Base-by-base conservation (phyloP, 1,140 invertebrate species). In the Tetramorium alpestre region DNA sequence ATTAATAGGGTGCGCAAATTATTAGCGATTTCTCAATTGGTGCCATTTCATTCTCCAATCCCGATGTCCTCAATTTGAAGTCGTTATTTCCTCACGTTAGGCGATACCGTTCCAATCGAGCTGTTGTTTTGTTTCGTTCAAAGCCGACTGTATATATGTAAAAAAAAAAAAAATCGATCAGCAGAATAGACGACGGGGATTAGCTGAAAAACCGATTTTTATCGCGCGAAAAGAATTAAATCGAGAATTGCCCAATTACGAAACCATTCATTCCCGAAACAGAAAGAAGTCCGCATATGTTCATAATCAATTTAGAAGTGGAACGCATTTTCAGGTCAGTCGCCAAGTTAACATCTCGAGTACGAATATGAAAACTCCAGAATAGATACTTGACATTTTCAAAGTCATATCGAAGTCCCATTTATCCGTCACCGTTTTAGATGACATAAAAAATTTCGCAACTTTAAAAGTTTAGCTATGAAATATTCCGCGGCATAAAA, bases 1-100 rank as follows among this genome's bases (percentile, higher is more conserved):
- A 80, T 80, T 69, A 69, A 38, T 51, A 67, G 16, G 6, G 13
- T 16, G 2, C n/a, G n/a, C n/a, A 38, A 80, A 49, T 78, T 51
- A 51, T 51, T 69, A 80, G 28, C 13, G 3, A 80, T 41, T 11
- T 80, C 18, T 38, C 41, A 44, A 70, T 70, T 33, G 41, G 25
- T 22, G 25, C 11, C 49, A 70, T 56, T 69, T 69, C 13, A n/a
- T 41, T 81, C 44, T 54, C 44, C 25, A 41, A 69, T 56, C 5
- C 10, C 58, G 10, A 25, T 3, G 4, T 70, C 51, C 22, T 49
- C 62, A 70, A 51, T n/a, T 38, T 18, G 11, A 38, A 41, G 10
- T 38, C 18, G 0, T 49, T 25, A 44, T 80, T 18, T 54, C 47
- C 3, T 7, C 22, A 81, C n/a, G 3, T 69, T 51, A 54, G 16